Base-by-base conservation (phyloP, 23 tunicate species). In the Phallusia fumigata region DNA sequence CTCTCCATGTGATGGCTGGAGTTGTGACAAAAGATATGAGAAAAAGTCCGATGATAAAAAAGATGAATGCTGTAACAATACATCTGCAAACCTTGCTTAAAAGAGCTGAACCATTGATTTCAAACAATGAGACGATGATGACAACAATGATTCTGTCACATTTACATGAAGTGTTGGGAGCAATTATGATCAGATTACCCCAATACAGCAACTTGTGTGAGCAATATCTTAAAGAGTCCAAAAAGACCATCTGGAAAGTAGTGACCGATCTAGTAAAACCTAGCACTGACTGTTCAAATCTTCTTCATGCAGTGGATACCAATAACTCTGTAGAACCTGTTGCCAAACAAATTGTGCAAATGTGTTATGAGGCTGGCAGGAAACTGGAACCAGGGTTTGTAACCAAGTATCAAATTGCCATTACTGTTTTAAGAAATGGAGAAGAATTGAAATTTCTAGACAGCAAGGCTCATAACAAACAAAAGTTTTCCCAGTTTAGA, bases 1-100 rank as follows among this genome's bases (percentile, higher is more conserved):
- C 91, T 10, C 50, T 81, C 52, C 58, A 58, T 19, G 69, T 81
- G 26, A 76, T 87, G 79, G 73, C 82, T 34, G 77, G 82, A 8
- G 76, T 87, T 30, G 47, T 65, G 53, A 81, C 91, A 12, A 87
- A 87, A 49, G 91, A 87, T 50, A 76, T 87, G 86, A 76, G 86
- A 35, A 80, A 81, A 12, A 76, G 58, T 34, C 64, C 64, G 22
- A 45, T 50, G 3, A 33, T 74, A 0, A 75, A 53, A 22, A 34
- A 80, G 32, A 81, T 87, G 85, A 24, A 31, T 76, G 76, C 82
- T 74, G 76, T 81, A 33, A 26, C 76, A 5, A 81, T 74, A 19
- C 91, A 87, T 52, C 18, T 77, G 47, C 69, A 81, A 30, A 13
- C 82, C 21, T 34, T 87, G 44, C 45, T 87, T 0, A 84, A 52